Percentiles rank a stretch among this genome's conserved stretches.
phyloP scores from a whole-genome alignment of 2,888 invertebrate species.

The Microdon myrmicae region DNA sequence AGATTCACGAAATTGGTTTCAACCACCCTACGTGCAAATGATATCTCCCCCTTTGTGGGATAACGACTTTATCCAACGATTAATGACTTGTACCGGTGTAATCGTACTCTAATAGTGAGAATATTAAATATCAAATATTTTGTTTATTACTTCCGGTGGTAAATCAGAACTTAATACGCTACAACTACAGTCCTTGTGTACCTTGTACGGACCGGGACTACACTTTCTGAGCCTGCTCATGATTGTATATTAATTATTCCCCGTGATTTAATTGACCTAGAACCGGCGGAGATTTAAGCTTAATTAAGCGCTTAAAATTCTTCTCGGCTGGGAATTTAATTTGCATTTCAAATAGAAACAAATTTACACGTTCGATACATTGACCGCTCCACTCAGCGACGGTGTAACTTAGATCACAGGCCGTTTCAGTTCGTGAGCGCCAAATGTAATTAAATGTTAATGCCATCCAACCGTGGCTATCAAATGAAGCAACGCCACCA shows the following conservation, averaged over 20 bases:
- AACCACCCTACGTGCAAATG: no score
- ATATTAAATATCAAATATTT: slow-evolving; percentile 31
- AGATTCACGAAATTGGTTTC: no score
- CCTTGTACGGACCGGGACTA: background rate
- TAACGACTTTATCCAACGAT: no score
- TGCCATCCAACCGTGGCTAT: slow-evolving; percentile 35
- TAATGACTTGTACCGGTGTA: no score
- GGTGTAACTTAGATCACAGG: slow-evolving; percentile 23
- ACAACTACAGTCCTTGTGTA: background rate
- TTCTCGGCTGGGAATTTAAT: slow-evolving; percentile 38
- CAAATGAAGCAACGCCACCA: slow-evolving; percentile 14
- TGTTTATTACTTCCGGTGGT: slow-evolving; percentile 4
- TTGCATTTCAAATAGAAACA: slow-evolving; percentile 43
- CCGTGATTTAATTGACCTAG: slow-evolving; percentile 32
- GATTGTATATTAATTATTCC: slow-evolving; percentile 17
- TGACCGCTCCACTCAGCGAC: background rate
- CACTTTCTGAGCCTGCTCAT: no score
- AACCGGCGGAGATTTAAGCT: slow-evolving; percentile 37
- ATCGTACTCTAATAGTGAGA: no score
- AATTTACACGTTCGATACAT: slow-evolving; percentile 39
- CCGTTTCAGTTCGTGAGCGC: slow-evolving; percentile 38
- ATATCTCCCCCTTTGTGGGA: no score
- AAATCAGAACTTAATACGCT: slow-evolving; percentile 1
- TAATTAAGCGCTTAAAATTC: slow-evolving; percentile 49
- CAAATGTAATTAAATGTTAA: slow-evolving; percentile 45